Conservation (phyloP, 2,113 vertebrate species). For the Catharus bicknelli region DNA sequence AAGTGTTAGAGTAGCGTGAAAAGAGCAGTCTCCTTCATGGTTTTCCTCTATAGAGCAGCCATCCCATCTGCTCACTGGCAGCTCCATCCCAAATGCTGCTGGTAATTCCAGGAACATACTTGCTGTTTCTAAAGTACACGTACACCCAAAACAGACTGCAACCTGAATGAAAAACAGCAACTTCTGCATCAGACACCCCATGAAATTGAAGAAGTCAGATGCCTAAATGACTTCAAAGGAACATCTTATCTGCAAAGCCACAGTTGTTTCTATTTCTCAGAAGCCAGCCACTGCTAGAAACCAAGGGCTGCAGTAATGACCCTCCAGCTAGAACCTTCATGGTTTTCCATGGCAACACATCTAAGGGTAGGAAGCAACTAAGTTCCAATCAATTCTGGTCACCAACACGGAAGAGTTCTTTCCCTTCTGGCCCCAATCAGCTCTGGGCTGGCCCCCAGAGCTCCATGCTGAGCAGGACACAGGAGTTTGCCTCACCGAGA, state of each 20-base stretch:
- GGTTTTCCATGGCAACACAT: background rate
- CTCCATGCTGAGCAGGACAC: background rate
- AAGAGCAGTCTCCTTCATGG: background rate
- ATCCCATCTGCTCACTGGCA: background rate
- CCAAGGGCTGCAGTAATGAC: background rate
- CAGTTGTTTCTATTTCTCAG: background rate
- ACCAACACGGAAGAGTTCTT: background rate
- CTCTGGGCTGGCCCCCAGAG: background rate
- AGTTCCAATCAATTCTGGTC: background rate
- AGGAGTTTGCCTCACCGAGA: conserved; percentile 80
- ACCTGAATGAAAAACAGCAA: background rate
- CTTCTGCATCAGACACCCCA: background rate
- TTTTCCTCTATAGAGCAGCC: background rate
- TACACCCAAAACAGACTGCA: background rate
- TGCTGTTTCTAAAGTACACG: background rate
- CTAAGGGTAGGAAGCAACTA: background rate
- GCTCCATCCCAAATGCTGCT: background rate
- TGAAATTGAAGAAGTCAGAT: background rate
- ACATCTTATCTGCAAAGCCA: conserved; percentile 6
- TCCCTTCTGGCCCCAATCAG: background rate
- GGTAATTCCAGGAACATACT: background rate
- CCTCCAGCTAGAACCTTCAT: background rate
- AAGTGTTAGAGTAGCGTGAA: background rate
- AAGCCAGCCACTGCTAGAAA: background rate
- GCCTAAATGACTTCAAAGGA: conserved; percentile 23